phyloP scores from a whole-genome alignment of 2,888 invertebrate genomes.

The Caradrina clavipalpis region DNA sequence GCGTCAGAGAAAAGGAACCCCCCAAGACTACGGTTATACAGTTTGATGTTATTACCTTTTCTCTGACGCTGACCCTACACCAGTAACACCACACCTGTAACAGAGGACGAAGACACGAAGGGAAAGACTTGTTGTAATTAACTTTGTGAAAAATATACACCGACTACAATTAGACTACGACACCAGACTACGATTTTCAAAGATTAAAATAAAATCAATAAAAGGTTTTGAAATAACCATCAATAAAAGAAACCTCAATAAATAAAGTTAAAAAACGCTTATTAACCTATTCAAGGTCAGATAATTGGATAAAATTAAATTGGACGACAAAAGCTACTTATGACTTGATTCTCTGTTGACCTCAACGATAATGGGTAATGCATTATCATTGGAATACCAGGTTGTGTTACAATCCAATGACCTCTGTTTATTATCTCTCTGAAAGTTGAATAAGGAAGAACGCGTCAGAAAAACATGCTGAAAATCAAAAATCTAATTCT shows the following conservation, averaged over 20 bases:
- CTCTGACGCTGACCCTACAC: too few species aligned
- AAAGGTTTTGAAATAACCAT: conserved; percentile 11
- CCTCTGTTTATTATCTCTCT: neutral
- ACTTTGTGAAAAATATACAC: neutral
- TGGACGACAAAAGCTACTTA: neutral
- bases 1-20: too few species aligned
- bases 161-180: too few species aligned
- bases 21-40: too few species aligned
- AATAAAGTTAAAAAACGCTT: neutral
- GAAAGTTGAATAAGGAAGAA: too few species aligned
- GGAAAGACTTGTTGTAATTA: conserved; percentile 75
- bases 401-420: neutral
- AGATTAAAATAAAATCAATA: conserved; percentile 1
- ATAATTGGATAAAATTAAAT: neutral
- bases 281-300: neutral
- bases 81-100: too few species aligned
- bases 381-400: neutral
- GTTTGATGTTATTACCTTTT: too few species aligned
- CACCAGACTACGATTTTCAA: too few species aligned
- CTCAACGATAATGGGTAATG: too few species aligned
- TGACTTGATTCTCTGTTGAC: neutral
- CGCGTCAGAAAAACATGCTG: too few species aligned
- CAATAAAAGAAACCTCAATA: neutral
- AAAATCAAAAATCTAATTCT: too few species aligned
- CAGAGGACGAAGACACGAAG: too few species aligned